Evolutionary conservation across 2,797 vertebrate genomes (phyloP), one percentile per base, ranked within the genome.

Genomic region (Danio choprae): DNA sequence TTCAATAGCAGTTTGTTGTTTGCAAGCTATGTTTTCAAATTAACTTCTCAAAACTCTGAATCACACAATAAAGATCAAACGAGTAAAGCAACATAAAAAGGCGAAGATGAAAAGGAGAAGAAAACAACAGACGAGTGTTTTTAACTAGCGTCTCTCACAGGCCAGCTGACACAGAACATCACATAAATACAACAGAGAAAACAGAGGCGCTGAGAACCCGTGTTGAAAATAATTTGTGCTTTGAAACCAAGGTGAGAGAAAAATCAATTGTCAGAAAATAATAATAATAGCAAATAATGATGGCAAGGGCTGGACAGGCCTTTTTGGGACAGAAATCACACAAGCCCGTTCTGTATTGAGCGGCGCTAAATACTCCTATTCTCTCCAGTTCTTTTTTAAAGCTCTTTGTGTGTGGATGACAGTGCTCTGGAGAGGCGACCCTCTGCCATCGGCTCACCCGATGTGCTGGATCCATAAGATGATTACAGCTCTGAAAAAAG

Each of bases 221-320:
- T 71, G 65, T 15, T 64, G 41, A 82, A 77, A 84, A 84, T 50
- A 10, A 40, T n/a, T 59, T 59, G n/a, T 38, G 79, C 84, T 89
- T 89, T 91, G 86, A 89, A 72, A 74, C 85, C 84, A 83, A 87
- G 78, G 71, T 56, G 62, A 65, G 1, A 60, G 53, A 73, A 79
- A 79, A 83, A 86, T 87, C 76, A 56, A 85, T 85, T 36, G 53
- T 13, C n/a, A 77, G 86, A 90, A 89, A 90, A 87, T 85, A 77
- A 87, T 84, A 88, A 89, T 90, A 89, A 93, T 91, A 89, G 89
- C 83, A 90, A 90, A 88, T 90, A 91, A 90, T 84, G 64, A 85
- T 87, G 87, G 83, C 81, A 80, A 84, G 85, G 83, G 84, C 88
- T 83, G 90, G 86, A 38, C 84, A 86, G 85, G 84, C 75, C 81